Percentiles rank a stretch among this genome's conserved stretches.
These are phyloP conservation scores for Belonocnema kinseyi DNA, from an alignment of 1,140 invertebrate genomes.

Conservation along the genomic window DNA sequence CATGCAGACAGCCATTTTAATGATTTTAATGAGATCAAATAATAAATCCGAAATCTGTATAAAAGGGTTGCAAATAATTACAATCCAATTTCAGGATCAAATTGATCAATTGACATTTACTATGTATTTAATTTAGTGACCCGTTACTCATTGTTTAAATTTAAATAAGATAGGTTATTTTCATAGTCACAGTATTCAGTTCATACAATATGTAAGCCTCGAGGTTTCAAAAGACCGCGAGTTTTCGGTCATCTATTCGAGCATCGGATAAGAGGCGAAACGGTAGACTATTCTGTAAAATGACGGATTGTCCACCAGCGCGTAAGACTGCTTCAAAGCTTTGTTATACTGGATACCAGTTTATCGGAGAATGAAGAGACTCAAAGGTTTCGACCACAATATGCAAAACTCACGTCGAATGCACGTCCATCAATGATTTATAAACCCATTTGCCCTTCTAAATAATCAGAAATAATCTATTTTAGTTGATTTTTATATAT, in stretches of 20 bases:
- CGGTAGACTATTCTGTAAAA: conserved; percentile 42
- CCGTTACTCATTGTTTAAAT: background rate
- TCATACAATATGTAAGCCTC: conserved; percentile 33
- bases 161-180: conserved; percentile 36
- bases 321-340: conserved; percentile 49
- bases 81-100: too few relatives aligned
- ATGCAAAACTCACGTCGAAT: background rate
- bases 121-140: background rate
- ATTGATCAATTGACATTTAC: too few relatives aligned
- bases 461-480: too few relatives aligned
- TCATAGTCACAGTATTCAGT: conserved; percentile 31
- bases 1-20: too few relatives aligned
- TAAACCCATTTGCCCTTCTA: too few relatives aligned
- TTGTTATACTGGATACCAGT: conserved; percentile 45
- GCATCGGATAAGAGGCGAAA: conserved; percentile 47
- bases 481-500: too few relatives aligned
- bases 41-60: too few relatives aligned
- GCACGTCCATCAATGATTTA: too few relatives aligned
- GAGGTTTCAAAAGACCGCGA: conserved; percentile 32
- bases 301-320: conserved; percentile 38
- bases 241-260: conserved; percentile 38
- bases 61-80: too few relatives aligned
- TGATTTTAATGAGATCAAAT: too few relatives aligned
- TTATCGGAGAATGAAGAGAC: conserved; percentile 39
- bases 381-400: conserved; percentile 31